Conservation (phyloP, 2,888 invertebrate genomes). For the Drosophila diplacantha region DNA sequence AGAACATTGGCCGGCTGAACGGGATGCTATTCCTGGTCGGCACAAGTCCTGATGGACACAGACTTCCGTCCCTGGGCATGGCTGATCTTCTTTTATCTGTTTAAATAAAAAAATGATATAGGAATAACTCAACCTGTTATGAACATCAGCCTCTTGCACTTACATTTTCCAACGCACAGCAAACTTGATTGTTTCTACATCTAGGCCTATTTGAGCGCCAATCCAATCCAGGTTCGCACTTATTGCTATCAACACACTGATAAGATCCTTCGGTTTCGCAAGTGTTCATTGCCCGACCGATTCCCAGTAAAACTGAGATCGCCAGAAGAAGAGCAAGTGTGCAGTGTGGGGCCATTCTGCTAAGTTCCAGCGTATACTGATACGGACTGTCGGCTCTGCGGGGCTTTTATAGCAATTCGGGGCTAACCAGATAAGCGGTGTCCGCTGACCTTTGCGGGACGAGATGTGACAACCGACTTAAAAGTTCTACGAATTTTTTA, state of each 20-base stretch:
- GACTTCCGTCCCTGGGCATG: fast-evolving
- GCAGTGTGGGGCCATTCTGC: slow-evolving; percentile 1
- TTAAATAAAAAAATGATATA: background rate
- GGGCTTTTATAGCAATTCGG: background rate
- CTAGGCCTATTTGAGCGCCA: no score
- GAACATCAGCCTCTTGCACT: background rate
- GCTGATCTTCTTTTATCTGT: background rate
- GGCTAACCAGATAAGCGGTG: background rate
- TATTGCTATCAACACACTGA: background rate
- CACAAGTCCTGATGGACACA: background rate
- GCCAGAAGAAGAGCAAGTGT: slow-evolving; percentile 1
- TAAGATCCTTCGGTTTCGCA: background rate
- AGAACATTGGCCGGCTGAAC: background rate
- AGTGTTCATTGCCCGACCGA: background rate
- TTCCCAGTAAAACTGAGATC: slow-evolving; percentile 2
- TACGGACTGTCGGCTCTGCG: background rate
- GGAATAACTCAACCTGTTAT: background rate
- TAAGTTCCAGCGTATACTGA: background rate
- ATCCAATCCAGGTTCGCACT: no score
- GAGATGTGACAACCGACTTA: background rate
- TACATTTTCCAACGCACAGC: background rate
- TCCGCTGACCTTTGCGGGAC: background rate
- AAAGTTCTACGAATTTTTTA: background rate
- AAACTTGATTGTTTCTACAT: background rate
- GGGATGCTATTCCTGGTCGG: fast-evolving